Conservation (phyloP, 2,797 vertebrate species). For the Crocidura indochinensis region DNA sequence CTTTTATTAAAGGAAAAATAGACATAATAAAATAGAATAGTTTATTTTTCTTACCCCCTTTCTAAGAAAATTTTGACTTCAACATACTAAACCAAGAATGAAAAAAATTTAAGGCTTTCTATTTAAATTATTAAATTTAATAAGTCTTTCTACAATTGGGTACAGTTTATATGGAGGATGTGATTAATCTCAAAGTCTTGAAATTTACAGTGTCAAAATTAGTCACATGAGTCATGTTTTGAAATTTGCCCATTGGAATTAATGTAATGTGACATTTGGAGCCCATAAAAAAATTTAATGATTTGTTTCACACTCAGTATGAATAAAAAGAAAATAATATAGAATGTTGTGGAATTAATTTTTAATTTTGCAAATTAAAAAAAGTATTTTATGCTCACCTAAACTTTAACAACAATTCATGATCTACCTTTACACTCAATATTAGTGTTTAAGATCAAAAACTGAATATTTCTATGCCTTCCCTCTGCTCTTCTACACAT, state of each 20-base stretch:
- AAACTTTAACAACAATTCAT: slow-evolving; percentile 60
- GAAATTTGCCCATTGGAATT: slow-evolving; percentile 73
- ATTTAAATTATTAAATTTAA: background rate
- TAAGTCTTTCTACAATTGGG: slow-evolving; percentile 31
- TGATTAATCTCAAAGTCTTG: slow-evolving; percentile 63
- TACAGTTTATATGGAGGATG: slow-evolving; percentile 11
- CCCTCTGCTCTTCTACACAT: slow-evolving; percentile 9
- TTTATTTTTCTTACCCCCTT: slow-evolving; percentile 44
- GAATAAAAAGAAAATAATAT: slow-evolving; percentile 85
- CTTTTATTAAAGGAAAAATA: slow-evolving; percentile 60
- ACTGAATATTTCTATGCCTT: slow-evolving; percentile 34
- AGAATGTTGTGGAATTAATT: slow-evolving; percentile 64
- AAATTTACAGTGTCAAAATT: slow-evolving; percentile 77
- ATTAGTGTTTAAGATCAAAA: slow-evolving; percentile 56
- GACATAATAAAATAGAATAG: slow-evolving; percentile 32
- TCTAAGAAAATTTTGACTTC: slow-evolving; percentile 41
- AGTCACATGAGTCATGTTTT: slow-evolving; percentile 81
- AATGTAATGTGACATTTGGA: slow-evolving; percentile 80
- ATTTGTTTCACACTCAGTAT: slow-evolving; percentile 85
- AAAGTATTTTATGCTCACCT: slow-evolving; percentile 75
- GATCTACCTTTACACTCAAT: slow-evolving; percentile 49
- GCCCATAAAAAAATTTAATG: slow-evolving; percentile 81
- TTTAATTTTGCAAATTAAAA: slow-evolving; percentile 76
- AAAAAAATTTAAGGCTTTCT: slow-evolving; percentile 41
- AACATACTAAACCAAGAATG: slow-evolving; percentile 28